These are phyloP conservation scores for Chionoecetes opilio DNA, from an alignment of 1,140 invertebrate species.

Conservation along the genomic window DNA sequence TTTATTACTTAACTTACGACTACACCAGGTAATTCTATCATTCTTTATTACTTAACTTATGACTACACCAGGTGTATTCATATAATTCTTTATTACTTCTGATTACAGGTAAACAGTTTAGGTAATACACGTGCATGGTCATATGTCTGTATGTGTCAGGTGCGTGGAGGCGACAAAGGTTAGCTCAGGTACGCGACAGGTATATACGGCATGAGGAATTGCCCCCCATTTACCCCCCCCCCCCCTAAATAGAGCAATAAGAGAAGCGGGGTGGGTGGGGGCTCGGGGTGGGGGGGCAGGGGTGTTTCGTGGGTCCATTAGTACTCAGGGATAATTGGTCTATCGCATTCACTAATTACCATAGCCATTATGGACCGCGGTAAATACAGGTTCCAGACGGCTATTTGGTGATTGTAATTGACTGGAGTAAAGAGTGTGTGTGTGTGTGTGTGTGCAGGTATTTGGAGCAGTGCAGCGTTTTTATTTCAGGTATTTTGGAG, in stretches of 20 bases:
- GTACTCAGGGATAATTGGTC: slow-evolving; percentile 17
- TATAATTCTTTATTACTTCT: background rate
- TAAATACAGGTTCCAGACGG: background rate
- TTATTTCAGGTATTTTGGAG: background rate
- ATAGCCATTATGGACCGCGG: background rate
- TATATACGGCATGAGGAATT: background rate
- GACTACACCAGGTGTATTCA: background rate
- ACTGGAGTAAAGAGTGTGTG: background rate
- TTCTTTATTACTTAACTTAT: no score
- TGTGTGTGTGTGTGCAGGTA: background rate
- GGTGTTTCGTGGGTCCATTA: background rate
- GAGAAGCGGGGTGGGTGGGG: background rate
- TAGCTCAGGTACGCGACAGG: background rate
- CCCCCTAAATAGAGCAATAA: background rate
- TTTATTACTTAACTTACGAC: background rate
- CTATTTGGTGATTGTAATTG: background rate
- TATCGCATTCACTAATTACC: background rate
- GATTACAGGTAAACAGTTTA: slow-evolving; percentile 1
- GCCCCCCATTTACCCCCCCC: no score
- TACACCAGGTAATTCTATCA: background rate
- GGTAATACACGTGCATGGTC: background rate
- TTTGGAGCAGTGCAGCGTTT: background rate
- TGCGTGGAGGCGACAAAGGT: background rate
- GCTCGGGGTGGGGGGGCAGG: slow-evolving; percentile 1
- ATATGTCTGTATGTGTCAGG: background rate